Percentiles rank a stretch among this genome's conserved stretches.
These are phyloP conservation scores for Morus bassanus DNA, from an alignment of 2,797 vertebrate genomes.

Conservation along the genomic window DNA sequence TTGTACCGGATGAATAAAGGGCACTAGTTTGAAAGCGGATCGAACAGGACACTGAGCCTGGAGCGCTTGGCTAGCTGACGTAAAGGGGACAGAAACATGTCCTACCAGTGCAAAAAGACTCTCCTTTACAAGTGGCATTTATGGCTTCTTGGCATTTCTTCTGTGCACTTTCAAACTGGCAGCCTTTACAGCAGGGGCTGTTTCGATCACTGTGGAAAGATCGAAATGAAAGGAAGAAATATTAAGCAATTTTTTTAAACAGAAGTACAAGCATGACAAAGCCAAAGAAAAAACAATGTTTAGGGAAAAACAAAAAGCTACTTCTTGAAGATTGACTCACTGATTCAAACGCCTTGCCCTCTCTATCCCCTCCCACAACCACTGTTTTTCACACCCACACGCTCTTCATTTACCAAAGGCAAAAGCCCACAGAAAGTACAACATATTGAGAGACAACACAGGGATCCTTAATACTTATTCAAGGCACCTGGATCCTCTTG, in stretches of 20 bases:
- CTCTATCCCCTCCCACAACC: background rate
- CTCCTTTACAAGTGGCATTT: conserved; percentile 93
- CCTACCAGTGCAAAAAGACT: conserved; percentile 90
- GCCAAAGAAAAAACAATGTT: background rate
- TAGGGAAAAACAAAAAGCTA: background rate
- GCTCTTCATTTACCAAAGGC: background rate
- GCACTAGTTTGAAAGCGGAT: background rate
- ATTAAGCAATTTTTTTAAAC: background rate
- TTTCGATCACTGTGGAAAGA: conserved; percentile 87
- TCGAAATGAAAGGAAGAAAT: background rate
- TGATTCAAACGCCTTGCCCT: background rate
- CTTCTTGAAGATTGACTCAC: background rate
- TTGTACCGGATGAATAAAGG: background rate
- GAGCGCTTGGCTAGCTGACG: background rate
- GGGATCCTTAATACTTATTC: background rate
- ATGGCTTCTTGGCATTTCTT: conserved; percentile 94
- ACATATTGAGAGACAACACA: background rate
- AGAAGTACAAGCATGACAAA: background rate
- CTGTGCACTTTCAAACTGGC: conserved; percentile 83
- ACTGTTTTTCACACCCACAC: background rate
- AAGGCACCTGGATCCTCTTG: background rate
- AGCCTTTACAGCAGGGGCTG: conserved; percentile 91
- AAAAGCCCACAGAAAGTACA: background rate
- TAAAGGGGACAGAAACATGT: background rate
- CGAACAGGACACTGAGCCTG: background rate